Conservation (phyloP, 35 echinoderm and acorn worm genomes). For the Hemicentrotus pulcherrimus region DNA sequence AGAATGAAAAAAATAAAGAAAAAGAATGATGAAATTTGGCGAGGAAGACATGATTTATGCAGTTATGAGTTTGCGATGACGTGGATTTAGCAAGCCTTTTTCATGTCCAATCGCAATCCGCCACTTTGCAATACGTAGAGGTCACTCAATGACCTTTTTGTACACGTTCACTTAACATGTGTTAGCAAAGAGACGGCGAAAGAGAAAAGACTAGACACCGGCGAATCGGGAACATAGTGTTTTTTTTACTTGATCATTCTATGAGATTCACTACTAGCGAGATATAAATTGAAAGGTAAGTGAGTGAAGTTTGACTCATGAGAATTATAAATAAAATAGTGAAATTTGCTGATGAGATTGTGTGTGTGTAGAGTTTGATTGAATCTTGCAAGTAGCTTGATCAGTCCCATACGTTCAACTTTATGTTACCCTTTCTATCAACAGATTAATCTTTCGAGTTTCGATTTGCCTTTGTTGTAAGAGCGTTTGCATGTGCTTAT, state of each 20-base stretch:
- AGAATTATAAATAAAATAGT: background rate
- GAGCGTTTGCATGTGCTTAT: no score
- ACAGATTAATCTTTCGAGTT: no score
- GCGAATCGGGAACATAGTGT: background rate
- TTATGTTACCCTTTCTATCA: background rate
- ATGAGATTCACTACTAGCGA: background rate
- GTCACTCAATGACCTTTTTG: constrained; percentile 33
- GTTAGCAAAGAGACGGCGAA: background rate
- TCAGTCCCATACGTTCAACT: background rate
- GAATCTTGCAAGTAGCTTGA: background rate
- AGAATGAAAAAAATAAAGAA: background rate
- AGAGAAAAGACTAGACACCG: background rate
- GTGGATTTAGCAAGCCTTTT: constrained; percentile 16
- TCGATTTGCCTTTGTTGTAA: no score
- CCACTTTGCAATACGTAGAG: constrained; percentile 41
- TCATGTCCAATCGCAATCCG: constrained; percentile 23
- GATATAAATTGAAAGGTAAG: background rate
- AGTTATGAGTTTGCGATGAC: constrained; percentile 29
- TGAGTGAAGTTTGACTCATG: background rate
- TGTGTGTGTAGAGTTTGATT: background rate
- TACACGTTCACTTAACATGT: constrained; percentile 45
- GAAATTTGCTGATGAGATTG: background rate
- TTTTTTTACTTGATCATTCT: background rate
- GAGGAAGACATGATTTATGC: background rate
- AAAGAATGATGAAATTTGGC: constrained; percentile 29